Conservation (phyloP, 1,140 invertebrate species). For the Bactericera cockerelli region DNA sequence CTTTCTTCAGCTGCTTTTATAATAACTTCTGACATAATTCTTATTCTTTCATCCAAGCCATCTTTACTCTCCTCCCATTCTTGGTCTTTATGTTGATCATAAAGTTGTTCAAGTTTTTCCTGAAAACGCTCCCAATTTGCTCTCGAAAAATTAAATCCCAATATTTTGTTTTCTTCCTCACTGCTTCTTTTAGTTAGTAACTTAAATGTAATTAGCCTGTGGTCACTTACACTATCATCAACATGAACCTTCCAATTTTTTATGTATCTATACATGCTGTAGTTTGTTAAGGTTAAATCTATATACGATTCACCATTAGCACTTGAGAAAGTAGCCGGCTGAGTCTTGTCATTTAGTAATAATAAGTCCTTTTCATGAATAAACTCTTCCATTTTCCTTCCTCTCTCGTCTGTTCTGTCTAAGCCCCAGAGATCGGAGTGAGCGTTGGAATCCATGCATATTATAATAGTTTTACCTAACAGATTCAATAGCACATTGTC, state of each 20-base stretch:
- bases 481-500: not conserved
- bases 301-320: not conserved
- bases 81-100: not conserved
- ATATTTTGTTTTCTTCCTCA: not conserved
- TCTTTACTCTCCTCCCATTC: not conserved
- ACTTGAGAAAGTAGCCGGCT: not conserved
- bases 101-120: not conserved
- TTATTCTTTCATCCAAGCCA: not conserved
- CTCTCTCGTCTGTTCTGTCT: not conserved
- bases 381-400: constrained; percentile 1
- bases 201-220: constrained; percentile 2
- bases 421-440: not conserved
- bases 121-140: not conserved
- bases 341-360: not conserved
- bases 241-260: constrained; percentile 1
- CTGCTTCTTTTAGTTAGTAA: no score
- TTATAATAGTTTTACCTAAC: not conserved
- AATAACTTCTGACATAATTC: not conserved
- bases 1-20: not conserved
- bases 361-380: not conserved
- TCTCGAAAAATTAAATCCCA: not conserved
- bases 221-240: not conserved
- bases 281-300: not conserved
- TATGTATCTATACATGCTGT: not conserved
- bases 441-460: not conserved